phyloP scores from a whole-genome alignment of 2,797 vertebrate genomes.

The Esox masquinongy region DNA sequence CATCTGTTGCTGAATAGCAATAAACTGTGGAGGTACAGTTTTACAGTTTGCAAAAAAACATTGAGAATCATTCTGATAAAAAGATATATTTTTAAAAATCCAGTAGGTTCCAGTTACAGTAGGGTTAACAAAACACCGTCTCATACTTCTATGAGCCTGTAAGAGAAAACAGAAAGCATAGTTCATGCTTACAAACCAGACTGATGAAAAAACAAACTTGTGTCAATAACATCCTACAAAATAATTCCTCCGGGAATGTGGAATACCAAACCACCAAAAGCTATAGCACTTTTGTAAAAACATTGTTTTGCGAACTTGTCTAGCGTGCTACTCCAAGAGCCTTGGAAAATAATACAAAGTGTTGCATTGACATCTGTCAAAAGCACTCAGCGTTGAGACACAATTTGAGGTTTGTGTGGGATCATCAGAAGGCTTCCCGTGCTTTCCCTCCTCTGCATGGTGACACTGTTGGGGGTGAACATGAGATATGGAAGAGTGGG shows the following conservation, averaged over 20 bases:
- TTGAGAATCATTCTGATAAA: neutral
- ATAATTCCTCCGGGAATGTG: slow-evolving; percentile 20
- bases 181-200: neutral
- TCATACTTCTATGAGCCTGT: neutral
- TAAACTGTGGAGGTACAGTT: neutral
- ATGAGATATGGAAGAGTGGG: neutral
- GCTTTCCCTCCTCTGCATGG: neutral
- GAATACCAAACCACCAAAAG: slow-evolving; percentile 6
- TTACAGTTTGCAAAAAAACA: neutral
- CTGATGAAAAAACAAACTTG: slow-evolving; percentile 5
- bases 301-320: neutral
- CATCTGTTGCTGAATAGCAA: neutral
- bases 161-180: neutral
- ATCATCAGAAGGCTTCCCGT: neutral
- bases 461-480: neutral
- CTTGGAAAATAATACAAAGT: slow-evolving; percentile 35
- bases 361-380: slow-evolving; percentile 33
- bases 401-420: slow-evolving; percentile 2
- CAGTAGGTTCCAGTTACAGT: no score
- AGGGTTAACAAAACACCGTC: neutral
- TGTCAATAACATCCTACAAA: slow-evolving; percentile 12
- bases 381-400: slow-evolving; percentile 6
- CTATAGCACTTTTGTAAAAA: neutral
- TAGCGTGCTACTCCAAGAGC: slow-evolving; percentile 21
- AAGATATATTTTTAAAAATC: no score